Conservation (phyloP, 2,797 vertebrate species). For the Cirrhinus molitorella region DNA sequence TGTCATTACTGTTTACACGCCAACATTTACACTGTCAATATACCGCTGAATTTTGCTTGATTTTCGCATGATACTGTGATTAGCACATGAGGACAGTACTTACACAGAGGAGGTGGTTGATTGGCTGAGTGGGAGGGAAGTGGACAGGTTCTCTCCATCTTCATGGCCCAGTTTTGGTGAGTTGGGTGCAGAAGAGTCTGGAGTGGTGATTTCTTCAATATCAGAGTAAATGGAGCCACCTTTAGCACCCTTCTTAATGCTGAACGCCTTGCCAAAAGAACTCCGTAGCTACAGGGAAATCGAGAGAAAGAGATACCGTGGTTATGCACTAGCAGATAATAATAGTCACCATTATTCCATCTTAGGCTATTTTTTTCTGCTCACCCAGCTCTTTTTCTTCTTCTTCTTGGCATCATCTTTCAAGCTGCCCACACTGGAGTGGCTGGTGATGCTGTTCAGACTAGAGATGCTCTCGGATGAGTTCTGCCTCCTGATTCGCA, state of each 20-base stretch:
- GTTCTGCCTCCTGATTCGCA: constrained; percentile 92
- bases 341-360: background rate
- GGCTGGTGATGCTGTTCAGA: constrained; percentile 95
- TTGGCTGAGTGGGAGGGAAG: constrained; percentile 78
- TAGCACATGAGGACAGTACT: constrained; percentile 56
- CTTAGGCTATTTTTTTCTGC: constrained; percentile 45
- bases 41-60: too few relatives aligned
- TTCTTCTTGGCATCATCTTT: constrained; percentile 98
- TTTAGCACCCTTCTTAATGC: constrained; percentile 96
- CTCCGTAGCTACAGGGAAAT: constrained; percentile 84
- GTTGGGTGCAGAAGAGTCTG: constrained; percentile 93
- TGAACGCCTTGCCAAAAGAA: constrained; percentile 98
- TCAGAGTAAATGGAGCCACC: constrained; percentile 91
- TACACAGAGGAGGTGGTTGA: constrained; percentile 85
- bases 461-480: constrained; percentile 97
- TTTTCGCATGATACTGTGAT: background rate
- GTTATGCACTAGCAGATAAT: background rate
- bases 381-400: constrained; percentile 98
- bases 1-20: background rate
- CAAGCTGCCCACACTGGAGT: constrained; percentile 91
- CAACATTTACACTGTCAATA: too few relatives aligned
- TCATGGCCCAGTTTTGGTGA: constrained; percentile 94
- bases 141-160: constrained; percentile 76
- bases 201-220: constrained; percentile 95
- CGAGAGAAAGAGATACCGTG: background rate